Evolutionary conservation across 2,797 vertebrate species (phyloP).

Genomic region (Thalassophryne amazonica): DNA sequence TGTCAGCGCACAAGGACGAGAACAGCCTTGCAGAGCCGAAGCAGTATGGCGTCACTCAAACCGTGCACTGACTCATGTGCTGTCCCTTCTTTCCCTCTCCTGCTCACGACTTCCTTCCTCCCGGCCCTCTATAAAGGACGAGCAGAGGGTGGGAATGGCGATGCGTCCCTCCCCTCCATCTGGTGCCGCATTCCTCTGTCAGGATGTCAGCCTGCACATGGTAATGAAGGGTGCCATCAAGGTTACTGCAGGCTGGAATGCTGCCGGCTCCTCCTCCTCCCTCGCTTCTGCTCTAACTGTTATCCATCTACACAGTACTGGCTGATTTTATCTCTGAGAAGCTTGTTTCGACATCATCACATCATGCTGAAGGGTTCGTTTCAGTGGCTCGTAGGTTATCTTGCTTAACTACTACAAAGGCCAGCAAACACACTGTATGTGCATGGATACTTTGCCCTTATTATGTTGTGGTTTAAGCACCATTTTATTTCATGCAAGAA

Average conservation of each 20-base stretch:
- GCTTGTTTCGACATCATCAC: slow-evolving; percentile 14
- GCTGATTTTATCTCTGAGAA: slow-evolving; percentile 26
- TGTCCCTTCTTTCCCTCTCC: slow-evolving; percentile 28
- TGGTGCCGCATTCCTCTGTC: slow-evolving; percentile 76
- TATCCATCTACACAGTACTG: slow-evolving; percentile 28
- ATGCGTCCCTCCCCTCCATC: slow-evolving; percentile 78
- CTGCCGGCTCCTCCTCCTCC: slow-evolving; percentile 44
- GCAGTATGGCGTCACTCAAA: slow-evolving; percentile 64
- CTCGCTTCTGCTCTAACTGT: slow-evolving; percentile 1
- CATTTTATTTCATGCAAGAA: neutral
- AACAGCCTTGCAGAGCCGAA: slow-evolving; percentile 62
- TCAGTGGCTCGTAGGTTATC: neutral
- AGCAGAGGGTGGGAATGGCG: slow-evolving; percentile 60
- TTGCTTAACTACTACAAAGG: neutral
- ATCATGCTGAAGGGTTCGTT: neutral
- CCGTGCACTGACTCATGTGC: slow-evolving; percentile 43
- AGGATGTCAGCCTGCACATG: slow-evolving; percentile 74
- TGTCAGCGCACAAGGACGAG: slow-evolving; percentile 75
- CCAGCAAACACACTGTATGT: too few relatives aligned
- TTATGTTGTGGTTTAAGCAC: too few relatives aligned
- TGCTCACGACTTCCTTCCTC: slow-evolving; percentile 42
- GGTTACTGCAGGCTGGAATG: slow-evolving; percentile 76
- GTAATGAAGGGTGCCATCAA: slow-evolving; percentile 84
- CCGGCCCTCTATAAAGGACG: slow-evolving; percentile 58
- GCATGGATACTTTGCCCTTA: too few relatives aligned